Evolutionary conservation across 2,113 vertebrate species (phyloP).

Genomic region (Sitta europaea): DNA sequence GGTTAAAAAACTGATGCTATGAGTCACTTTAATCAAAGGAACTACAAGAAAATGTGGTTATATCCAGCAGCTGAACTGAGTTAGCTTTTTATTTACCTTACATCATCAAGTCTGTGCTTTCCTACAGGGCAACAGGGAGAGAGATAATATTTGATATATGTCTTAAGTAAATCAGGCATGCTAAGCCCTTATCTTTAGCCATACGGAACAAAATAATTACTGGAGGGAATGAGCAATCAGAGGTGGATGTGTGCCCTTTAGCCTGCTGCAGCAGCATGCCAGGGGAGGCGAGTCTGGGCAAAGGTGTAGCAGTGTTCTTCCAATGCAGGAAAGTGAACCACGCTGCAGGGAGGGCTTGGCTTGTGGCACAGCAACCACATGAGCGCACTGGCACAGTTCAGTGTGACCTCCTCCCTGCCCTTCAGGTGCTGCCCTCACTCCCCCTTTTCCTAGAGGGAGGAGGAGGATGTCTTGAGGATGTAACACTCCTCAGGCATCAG

Average conservation of each 20-base stretch:
- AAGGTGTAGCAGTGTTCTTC: not conserved
- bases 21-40: not conserved
- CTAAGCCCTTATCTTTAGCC: not conserved
- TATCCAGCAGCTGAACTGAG: not conserved
- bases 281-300: accelerated
- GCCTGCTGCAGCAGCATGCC: accelerated
- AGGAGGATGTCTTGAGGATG: not conserved
- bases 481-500: accelerated
- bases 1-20: not conserved
- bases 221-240: not conserved
- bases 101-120: not conserved
- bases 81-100: not conserved
- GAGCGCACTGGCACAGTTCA: accelerated
- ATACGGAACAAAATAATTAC: not conserved
- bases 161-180: not conserved
- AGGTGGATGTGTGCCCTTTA: not conserved
- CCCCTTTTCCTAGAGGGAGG: not conserved
- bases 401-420: too few relatives aligned
- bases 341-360: accelerated
- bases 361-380: accelerated
- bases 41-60: not conserved
- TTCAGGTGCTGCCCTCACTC: too few relatives aligned
- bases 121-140: not conserved
- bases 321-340: accelerated
- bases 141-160: not conserved